Conservation (phyloP, 2,113 vertebrate genomes). For the Gymnarchus niloticus region DNA sequence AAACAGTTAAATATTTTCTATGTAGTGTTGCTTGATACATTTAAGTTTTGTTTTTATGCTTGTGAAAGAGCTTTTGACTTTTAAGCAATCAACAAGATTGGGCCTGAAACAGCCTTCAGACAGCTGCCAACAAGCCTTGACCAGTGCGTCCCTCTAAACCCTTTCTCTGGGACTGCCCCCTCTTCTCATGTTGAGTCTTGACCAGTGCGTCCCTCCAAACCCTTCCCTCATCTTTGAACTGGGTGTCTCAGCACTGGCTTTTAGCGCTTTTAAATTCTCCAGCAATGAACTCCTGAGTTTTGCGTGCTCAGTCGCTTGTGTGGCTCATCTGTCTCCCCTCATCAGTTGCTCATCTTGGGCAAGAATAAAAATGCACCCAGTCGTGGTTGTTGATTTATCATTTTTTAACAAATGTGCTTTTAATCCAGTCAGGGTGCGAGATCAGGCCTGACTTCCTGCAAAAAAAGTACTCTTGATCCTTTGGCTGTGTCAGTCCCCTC, state of each 20-base stretch:
- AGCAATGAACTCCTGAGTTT: not conserved
- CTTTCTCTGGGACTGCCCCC: too few species aligned
- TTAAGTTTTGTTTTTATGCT: slow-evolving; percentile 33
- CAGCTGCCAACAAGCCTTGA: not conserved
- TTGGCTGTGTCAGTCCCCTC: not conserved
- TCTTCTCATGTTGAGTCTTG: too few species aligned
- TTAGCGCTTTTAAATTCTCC: not conserved
- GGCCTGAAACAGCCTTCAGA: slow-evolving; percentile 13
- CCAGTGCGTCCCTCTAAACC: not conserved
- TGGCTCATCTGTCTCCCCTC: not conserved
- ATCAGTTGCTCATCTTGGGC: not conserved
- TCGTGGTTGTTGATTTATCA: not conserved
- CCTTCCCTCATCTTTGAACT: not conserved
- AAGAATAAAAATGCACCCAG: not conserved
- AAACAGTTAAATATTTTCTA: slow-evolving; percentile 26
- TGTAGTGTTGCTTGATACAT: slow-evolving; percentile 32
- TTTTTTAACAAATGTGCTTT: slow-evolving; percentile 13
- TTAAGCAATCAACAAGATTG: slow-evolving; percentile 32
- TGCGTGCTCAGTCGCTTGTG: not conserved
- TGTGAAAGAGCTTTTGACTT: slow-evolving; percentile 34
- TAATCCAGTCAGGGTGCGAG: not conserved
- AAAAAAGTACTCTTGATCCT: not conserved
- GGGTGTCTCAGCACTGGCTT: not conserved
- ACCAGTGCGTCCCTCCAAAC: not conserved
- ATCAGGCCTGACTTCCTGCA: not conserved